Conservation (phyloP, 2,888 invertebrate species). For the Toxonevra muliebris region DNA sequence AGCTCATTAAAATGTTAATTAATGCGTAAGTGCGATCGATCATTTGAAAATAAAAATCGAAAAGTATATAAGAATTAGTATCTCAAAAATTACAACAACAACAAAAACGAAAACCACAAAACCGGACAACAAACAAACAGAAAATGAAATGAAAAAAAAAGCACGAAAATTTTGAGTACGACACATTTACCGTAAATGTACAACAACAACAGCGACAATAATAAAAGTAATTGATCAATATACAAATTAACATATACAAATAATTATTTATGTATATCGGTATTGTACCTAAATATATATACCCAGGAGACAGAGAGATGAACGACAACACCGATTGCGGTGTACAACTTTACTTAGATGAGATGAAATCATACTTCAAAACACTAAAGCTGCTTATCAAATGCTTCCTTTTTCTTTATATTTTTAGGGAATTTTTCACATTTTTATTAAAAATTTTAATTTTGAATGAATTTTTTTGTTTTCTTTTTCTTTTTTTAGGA, state of each 20-base stretch:
- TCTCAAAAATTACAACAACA: conserved; percentile 9
- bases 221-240: conserved; percentile 18
- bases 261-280: background rate
- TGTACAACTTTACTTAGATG: too few relatives aligned
- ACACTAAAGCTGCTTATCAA: too few relatives aligned
- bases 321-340: too few relatives aligned
- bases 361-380: too few relatives aligned
- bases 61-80: background rate
- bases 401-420: too few relatives aligned
- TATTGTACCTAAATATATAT: too few relatives aligned
- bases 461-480: too few relatives aligned
- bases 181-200: conserved; percentile 38
- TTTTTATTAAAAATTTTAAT: too few relatives aligned
- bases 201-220: conserved; percentile 22
- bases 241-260: conserved; percentile 1
- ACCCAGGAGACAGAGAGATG: too few relatives aligned
- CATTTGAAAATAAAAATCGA: conserved; percentile 32
- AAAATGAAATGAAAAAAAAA: background rate
- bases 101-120: conserved; percentile 11
- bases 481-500: too few relatives aligned
- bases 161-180: background rate
- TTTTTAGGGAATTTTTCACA: too few relatives aligned
- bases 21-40: conserved; percentile 39
- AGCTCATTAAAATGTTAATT: conserved; percentile 43
- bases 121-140: conserved; percentile 1